phyloP scores from a whole-genome alignment of 2,113 vertebrate species.

The Dendrocopos noguchii region DNA sequence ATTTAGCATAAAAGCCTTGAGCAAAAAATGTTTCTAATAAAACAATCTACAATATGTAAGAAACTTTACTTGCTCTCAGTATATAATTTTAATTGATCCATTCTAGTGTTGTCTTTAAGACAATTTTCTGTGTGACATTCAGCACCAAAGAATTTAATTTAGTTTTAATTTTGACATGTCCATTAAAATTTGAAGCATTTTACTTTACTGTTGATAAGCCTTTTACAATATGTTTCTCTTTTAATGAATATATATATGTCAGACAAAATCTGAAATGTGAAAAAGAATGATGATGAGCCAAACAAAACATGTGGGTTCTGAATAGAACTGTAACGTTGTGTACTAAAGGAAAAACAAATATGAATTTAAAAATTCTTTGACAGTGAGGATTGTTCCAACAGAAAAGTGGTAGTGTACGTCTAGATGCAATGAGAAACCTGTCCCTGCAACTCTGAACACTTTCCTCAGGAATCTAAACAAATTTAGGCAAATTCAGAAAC shows the following conservation, averaged over 20 bases:
- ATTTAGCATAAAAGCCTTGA: not conserved
- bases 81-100: not conserved
- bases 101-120: not conserved
- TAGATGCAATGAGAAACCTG: not conserved
- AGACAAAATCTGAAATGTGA: slow-evolving; percentile 44
- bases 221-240: slow-evolving; percentile 9
- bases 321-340: slow-evolving; percentile 9
- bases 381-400: not conserved
- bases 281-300: slow-evolving; percentile 36
- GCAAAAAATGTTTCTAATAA: not conserved
- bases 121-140: not conserved
- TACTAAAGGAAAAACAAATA: slow-evolving; percentile 15
- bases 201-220: not conserved
- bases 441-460: not conserved
- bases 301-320: slow-evolving; percentile 36
- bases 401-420: not conserved
- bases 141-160: not conserved
- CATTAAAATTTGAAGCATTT: slow-evolving; percentile 17
- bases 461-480: not conserved
- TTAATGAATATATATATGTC: not conserved
- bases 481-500: not conserved
- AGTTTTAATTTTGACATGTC: not conserved
- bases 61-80: not conserved
- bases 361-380: slow-evolving; percentile 21
- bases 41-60: not conserved